These are phyloP conservation scores for Tyrophagus putrescentiae DNA, from an alignment of 1,140 invertebrate species.

Conservation along the genomic window DNA sequence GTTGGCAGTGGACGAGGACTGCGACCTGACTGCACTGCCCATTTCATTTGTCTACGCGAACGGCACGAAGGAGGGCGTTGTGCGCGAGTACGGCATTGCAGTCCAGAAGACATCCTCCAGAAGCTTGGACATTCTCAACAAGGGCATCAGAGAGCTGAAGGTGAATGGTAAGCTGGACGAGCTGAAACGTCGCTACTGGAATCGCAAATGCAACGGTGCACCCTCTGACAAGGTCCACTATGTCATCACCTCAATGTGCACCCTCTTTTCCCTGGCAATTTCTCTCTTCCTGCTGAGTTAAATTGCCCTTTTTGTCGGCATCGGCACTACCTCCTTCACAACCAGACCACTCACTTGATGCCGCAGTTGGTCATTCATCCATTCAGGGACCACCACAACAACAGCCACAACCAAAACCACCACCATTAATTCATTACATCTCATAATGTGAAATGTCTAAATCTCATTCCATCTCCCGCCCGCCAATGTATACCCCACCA, in stretches of 20 bases:
- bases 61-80: neutral
- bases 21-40: neutral
- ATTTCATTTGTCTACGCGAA: neutral
- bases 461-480: too few species aligned
- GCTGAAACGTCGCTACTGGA: slow-evolving; percentile 9
- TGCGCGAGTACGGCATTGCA: neutral
- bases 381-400: too few species aligned
- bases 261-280: slow-evolving; percentile 2
- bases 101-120: neutral
- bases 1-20: slow-evolving; percentile 10
- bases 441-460: too few species aligned
- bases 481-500: too few species aligned
- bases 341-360: too few species aligned
- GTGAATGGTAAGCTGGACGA: slow-evolving; percentile 8
- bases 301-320: too few species aligned
- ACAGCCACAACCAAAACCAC: too few species aligned
- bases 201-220: slow-evolving; percentile 13
- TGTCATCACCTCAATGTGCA: neutral
- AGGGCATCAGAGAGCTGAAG: neutral
- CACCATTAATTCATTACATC: too few species aligned
- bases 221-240: neutral
- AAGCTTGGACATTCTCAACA: neutral
- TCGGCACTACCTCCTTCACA: too few species aligned
- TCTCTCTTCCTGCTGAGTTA: slow-evolving; percentile 8
- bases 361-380: too few species aligned